Conservation (phyloP, 1,140 invertebrate species). For the Hypsibius dujardini region DNA sequence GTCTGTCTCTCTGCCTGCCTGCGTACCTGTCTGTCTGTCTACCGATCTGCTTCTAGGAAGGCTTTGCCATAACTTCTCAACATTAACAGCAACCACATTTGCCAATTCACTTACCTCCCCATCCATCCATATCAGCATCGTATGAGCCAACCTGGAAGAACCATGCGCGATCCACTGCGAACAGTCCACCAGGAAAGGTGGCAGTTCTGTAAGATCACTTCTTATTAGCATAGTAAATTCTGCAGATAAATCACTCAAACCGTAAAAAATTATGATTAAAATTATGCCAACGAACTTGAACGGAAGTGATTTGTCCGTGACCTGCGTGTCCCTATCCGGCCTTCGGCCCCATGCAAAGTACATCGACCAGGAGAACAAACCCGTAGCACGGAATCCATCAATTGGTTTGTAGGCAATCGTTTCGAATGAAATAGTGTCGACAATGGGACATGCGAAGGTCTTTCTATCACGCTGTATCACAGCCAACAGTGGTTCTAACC, state of each 20-base stretch:
- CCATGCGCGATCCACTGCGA: slow-evolving; percentile 35
- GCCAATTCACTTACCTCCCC: slow-evolving; percentile 34
- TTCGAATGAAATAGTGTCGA: slow-evolving; percentile 72
- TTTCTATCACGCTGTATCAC: slow-evolving; percentile 57
- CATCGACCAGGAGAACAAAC: neutral
- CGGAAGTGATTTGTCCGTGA: no score
- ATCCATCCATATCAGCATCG: slow-evolving; percentile 40
- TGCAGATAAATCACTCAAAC: no score
- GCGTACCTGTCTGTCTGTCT: no score
- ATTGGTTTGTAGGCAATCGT: slow-evolving; percentile 52
- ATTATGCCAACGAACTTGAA: no score
- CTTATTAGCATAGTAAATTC: no score
- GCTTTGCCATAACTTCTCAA: no score
- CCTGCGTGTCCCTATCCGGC: neutral
- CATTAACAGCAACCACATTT: no score
- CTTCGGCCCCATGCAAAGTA: slow-evolving; percentile 4
- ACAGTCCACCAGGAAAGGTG: slow-evolving; percentile 39
- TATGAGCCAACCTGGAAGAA: slow-evolving; percentile 37
- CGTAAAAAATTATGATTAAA: no score
- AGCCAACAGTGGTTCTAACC: slow-evolving; percentile 64
- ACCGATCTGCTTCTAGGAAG: no score
- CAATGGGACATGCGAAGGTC: slow-evolving; percentile 69
- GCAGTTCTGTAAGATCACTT: slow-evolving; percentile 31
- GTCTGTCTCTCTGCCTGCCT: no score
- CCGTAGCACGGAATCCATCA: neutral